These are phyloP conservation scores for Kryptolebias ocellatus DNA, from an alignment of 2,797 vertebrate species.

Conservation along the genomic window DNA sequence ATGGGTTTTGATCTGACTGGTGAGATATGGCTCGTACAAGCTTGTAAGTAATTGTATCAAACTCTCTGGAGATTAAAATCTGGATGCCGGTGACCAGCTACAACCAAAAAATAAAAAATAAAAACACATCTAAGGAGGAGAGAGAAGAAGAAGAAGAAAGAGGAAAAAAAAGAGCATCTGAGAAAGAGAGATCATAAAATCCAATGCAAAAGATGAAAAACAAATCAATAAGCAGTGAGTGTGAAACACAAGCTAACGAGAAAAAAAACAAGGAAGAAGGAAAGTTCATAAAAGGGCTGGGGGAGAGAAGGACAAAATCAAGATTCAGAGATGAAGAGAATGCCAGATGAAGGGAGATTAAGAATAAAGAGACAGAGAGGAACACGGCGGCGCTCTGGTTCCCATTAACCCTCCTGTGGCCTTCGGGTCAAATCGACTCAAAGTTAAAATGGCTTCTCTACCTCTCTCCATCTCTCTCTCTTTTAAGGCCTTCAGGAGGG, in stretches of 20 bases:
- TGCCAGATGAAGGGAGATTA: slow-evolving; percentile 40
- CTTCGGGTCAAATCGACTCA: too few relatives aligned
- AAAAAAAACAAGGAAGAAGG: slow-evolving; percentile 5
- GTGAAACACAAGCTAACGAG: slow-evolving; percentile 1
- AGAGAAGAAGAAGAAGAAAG: too few relatives aligned
- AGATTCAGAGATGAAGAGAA: slow-evolving; percentile 43
- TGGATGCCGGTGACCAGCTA: slow-evolving; percentile 12
- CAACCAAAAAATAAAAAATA: neutral
- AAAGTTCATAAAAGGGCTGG: neutral
- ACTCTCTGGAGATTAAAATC: slow-evolving; percentile 51
- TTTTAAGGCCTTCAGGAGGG: too few relatives aligned
- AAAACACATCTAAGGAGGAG: neutral
- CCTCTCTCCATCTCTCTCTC: too few relatives aligned
- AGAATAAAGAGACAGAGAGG: slow-evolving; percentile 9
- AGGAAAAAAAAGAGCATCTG: slow-evolving; percentile 6
- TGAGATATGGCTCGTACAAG: slow-evolving; percentile 7
- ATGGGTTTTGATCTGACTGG: slow-evolving; percentile 57
- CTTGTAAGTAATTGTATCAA: slow-evolving; percentile 41
- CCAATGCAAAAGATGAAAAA: neutral
- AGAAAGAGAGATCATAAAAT: neutral
- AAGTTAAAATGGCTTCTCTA: too few relatives aligned
- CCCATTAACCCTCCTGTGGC: neutral
- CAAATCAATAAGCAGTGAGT: slow-evolving; percentile 25
- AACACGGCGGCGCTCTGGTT: slow-evolving; percentile 47
- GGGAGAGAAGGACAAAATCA: slow-evolving; percentile 12